These are phyloP conservation scores for Macrobrachium rosenbergii DNA, from an alignment of 1,140 invertebrate species.

Conservation along the genomic window DNA sequence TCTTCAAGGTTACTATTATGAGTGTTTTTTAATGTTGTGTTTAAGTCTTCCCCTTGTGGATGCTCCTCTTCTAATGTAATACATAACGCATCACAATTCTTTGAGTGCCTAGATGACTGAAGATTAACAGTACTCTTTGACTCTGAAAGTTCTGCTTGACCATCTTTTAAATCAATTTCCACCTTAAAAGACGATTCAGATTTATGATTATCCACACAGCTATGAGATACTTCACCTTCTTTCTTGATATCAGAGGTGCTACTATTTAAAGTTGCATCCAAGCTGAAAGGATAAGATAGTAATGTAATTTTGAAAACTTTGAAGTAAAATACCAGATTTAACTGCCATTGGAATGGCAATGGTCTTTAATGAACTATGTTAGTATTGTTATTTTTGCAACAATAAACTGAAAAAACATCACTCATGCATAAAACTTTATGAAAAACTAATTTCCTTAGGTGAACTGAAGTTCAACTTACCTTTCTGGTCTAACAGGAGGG, in stretches of 20 bases:
- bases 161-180: not conserved
- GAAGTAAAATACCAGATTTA: not conserved
- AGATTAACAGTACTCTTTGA: not conserved
- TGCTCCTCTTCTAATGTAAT: too few species aligned
- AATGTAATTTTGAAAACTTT: not conserved
- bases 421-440: too few species aligned
- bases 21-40: not conserved
- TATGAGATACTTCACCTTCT: not conserved
- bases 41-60: not conserved
- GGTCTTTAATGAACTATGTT: not conserved
- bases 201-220: not conserved
- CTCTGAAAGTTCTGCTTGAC: too few species aligned
- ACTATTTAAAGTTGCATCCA: not conserved
- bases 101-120: too few species aligned
- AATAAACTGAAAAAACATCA: not conserved
- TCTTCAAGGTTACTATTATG: not conserved
- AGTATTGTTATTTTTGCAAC: not conserved
- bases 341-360: not conserved
- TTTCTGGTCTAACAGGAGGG: constrained; percentile 34
- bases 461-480: not conserved
- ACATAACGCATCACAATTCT: too few species aligned
- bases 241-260: not conserved
- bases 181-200: not conserved
- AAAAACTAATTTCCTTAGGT: not conserved
- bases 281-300: constrained; percentile 11